Percentiles rank a stretch among this genome's conserved stretches.
phyloP scores from a whole-genome alignment of 2,113 vertebrate genomes.

The Psephotus haematonotus region DNA sequence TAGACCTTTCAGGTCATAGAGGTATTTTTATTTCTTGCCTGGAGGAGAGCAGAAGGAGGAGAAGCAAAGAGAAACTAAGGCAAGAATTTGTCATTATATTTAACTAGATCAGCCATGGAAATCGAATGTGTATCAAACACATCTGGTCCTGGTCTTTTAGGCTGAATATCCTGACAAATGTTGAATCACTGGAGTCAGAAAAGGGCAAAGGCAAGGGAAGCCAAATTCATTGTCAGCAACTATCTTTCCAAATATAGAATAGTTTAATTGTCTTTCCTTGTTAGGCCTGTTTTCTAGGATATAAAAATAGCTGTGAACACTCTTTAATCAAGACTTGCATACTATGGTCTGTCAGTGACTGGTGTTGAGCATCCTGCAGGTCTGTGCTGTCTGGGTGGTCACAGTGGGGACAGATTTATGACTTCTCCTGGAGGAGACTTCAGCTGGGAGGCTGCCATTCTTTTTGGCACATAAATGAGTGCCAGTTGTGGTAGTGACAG shows the following conservation, averaged over 20 bases:
- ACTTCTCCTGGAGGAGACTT: not conserved
- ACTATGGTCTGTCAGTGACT: not conserved
- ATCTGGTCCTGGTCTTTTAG: not conserved
- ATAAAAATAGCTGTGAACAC: conserved; percentile 24
- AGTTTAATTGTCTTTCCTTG: conserved; percentile 32
- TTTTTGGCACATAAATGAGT: not conserved
- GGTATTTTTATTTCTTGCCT: not conserved
- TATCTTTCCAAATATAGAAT: not conserved
- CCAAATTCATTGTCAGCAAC: not conserved
- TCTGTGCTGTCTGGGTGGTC: not conserved
- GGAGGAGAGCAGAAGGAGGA: not conserved
- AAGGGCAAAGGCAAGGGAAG: not conserved
- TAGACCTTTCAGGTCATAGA: not conserved
- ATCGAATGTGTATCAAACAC: not conserved
- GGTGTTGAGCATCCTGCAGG: not conserved
- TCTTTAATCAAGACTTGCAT: not conserved
- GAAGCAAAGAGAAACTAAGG: not conserved
- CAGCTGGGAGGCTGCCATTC: not conserved
- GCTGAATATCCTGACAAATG: not conserved
- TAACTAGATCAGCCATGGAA: not conserved
- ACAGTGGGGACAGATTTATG: not conserved
- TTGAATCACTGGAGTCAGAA: not conserved
- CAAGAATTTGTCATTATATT: not conserved
- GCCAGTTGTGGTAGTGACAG: not conserved
- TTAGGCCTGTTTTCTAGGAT: conserved; percentile 25